phyloP scores from a whole-genome alignment of 2,888 invertebrate genomes.

The Halictus ligatus region DNA sequence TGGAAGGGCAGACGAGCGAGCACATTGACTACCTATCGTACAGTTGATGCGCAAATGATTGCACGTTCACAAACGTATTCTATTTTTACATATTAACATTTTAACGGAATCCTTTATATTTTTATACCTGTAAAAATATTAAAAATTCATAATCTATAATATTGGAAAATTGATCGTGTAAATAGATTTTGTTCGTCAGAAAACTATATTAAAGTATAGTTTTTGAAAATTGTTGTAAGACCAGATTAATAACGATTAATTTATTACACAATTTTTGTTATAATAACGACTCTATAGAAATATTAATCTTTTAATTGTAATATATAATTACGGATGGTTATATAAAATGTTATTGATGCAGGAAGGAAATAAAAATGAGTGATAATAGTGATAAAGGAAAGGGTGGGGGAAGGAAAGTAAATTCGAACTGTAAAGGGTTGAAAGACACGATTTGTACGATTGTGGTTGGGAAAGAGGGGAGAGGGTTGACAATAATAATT shows the following conservation, averaged over 20 bases:
- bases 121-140: neutral
- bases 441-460: neutral
- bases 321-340: neutral
- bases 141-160: neutral
- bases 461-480: neutral
- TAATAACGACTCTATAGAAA: neutral
- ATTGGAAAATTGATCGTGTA: neutral
- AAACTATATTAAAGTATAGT: no score
- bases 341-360: neutral
- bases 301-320: neutral
- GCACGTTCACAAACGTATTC: neutral
- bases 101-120: neutral
- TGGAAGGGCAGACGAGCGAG: constrained; percentile 17
- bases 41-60: constrained; percentile 9
- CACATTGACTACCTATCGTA: constrained; percentile 1
- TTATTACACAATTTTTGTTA: neutral
- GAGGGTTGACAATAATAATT: constrained; percentile 2
- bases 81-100: neutral
- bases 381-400: neutral
- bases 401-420: neutral
- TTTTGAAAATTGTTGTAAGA: no score
- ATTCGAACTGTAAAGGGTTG: neutral
- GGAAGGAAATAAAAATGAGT: neutral
- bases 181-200: no score
- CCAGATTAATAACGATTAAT: neutral